These are phyloP conservation scores for Ruditapes philippinarum DNA, from an alignment of 1,140 invertebrate genomes.

Conservation along the genomic window DNA sequence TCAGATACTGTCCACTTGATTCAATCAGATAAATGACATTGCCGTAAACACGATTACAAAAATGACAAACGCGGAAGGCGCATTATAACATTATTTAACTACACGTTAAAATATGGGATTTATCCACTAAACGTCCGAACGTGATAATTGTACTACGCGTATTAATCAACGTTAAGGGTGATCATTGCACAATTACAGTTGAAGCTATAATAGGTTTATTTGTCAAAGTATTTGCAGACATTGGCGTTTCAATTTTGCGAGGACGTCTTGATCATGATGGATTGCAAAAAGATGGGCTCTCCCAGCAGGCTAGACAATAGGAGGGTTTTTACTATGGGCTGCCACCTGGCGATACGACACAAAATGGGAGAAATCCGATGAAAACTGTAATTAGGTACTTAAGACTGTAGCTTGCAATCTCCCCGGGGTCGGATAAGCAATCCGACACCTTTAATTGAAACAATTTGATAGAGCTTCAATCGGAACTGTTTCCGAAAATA, in stretches of 20 bases:
- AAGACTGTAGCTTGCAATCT: conserved; percentile 44
- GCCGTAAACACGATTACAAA: conserved; percentile 46
- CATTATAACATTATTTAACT: conserved; percentile 54
- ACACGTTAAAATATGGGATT: conserved; percentile 46
- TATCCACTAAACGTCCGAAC: conserved; percentile 48
- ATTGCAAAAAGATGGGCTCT: conserved; percentile 45
- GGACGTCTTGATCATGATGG: conserved; percentile 53
- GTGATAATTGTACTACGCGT: conserved; percentile 44
- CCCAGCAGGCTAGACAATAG: conserved; percentile 45
- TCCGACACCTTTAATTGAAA: conserved; percentile 39
- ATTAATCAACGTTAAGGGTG: conserved; percentile 46
- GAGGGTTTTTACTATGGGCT: conserved; percentile 37
- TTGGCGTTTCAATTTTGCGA: conserved; percentile 58
- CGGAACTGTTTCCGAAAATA: conserved; percentile 5
- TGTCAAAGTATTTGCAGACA: conserved; percentile 58
- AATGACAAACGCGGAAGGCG: conserved; percentile 18
- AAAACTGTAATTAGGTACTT: conserved; percentile 58
- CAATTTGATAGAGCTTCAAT: conserved; percentile 25
- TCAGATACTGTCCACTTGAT: conserved; percentile 49
- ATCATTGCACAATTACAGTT: conserved; percentile 52
- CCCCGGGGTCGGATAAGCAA: conserved; percentile 42
- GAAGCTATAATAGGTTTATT: conserved; percentile 55
- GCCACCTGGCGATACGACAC: conserved; percentile 46
- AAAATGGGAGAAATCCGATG: conserved; percentile 51
- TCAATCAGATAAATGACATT: conserved; percentile 45